Evolutionary conservation across 2,888 invertebrate genomes (phyloP).

Genomic region (Acanthococcus lagerstroemiae): DNA sequence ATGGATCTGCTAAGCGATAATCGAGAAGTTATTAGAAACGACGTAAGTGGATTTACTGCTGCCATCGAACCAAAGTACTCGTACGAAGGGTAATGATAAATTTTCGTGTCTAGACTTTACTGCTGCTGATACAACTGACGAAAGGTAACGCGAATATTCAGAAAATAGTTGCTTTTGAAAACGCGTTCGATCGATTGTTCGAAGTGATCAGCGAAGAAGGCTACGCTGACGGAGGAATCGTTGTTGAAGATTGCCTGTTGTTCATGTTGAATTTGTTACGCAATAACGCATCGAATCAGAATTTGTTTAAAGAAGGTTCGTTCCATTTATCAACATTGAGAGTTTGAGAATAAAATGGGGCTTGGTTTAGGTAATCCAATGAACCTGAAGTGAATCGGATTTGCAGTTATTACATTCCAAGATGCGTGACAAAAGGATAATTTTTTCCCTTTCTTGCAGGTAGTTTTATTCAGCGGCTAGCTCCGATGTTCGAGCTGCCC

Average conservation of each 20-base stretch:
- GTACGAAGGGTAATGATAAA: too few relatives aligned
- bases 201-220: constrained; percentile 89
- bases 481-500: constrained; percentile 76
- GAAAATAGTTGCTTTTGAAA: constrained; percentile 98
- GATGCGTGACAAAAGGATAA: too few relatives aligned
- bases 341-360: background rate
- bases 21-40: constrained; percentile 90
- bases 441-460: constrained; percentile 46
- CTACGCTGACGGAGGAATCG: constrained; percentile 88
- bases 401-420: background rate
- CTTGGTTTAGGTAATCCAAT: too few relatives aligned
- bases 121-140: constrained; percentile 83
- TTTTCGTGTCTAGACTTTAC: constrained; percentile 53
- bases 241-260: constrained; percentile 93
- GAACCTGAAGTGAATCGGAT: too few relatives aligned
- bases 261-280: constrained; percentile 85
- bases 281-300: constrained; percentile 95
- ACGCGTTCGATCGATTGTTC: constrained; percentile 90
- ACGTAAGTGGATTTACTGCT: constrained; percentile 48
- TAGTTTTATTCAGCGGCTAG: constrained; percentile 80
- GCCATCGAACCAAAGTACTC: background rate
- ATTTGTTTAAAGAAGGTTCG: constrained; percentile 87
- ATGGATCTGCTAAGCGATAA: constrained; percentile 93
- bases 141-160: constrained; percentile 94
- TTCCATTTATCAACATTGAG: background rate